Evolutionary conservation across 2,113 vertebrate species (phyloP).

Genomic region (Bostrychus sinensis): DNA sequence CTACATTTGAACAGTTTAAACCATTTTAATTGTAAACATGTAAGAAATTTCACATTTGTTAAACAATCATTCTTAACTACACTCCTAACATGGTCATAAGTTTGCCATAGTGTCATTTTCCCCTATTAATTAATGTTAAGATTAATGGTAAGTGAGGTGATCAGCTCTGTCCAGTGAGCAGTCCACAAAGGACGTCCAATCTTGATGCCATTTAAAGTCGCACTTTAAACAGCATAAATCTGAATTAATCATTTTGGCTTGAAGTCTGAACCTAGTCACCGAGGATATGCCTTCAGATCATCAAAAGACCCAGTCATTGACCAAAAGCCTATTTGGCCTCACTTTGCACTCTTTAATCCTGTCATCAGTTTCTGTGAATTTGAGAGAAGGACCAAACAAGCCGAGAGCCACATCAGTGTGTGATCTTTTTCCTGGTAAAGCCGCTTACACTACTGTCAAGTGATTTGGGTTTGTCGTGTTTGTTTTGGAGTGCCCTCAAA

Average conservation of each 20-base stretch:
- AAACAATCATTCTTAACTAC: too few species aligned
- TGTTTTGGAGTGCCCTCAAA: conserved; percentile 38
- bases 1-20: too few species aligned
- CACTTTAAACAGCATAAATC: conserved; percentile 11
- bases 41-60: too few species aligned
- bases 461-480: conserved; percentile 50
- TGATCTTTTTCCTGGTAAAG: conserved; percentile 66
- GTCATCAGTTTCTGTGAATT: conserved; percentile 42
- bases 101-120: neutral
- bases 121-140: too few species aligned
- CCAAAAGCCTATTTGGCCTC: conserved; percentile 40
- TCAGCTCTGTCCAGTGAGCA: neutral
- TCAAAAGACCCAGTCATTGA: conserved; percentile 23
- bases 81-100: too few species aligned
- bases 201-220: conserved; percentile 7
- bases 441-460: conserved; percentile 62
- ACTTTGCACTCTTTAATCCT: conserved; percentile 40
- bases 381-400: conserved; percentile 49
- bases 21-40: too few species aligned
- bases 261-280: neutral
- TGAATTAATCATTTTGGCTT: conserved; percentile 2
- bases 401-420: conserved; percentile 36
- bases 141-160: too few species aligned
- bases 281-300: conserved; percentile 5
- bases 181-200: neutral